Conservation (phyloP, 2,797 vertebrate genomes). For the Brachyrhaphis roseni region DNA sequence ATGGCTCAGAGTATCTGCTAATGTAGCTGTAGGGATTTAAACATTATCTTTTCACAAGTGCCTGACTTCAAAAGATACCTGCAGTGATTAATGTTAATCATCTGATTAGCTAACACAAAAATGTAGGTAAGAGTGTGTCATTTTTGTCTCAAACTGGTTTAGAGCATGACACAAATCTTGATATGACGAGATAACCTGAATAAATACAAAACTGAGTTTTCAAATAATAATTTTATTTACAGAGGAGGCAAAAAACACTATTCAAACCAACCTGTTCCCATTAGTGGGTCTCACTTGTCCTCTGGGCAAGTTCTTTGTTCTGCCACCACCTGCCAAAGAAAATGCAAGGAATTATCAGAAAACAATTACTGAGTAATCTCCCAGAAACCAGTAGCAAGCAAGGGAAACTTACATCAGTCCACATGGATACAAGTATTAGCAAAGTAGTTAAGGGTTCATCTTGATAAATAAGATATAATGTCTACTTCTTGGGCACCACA, state of each 20-base stretch:
- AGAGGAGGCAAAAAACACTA: background rate
- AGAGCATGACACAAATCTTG: background rate
- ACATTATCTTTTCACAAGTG: background rate
- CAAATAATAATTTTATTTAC: background rate
- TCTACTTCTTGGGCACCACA: no score
- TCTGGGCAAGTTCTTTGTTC: no score
- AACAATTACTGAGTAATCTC: no score
- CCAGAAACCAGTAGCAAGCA: no score
- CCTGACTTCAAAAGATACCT: background rate
- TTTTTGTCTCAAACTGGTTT: background rate
- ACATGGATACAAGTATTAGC: no score
- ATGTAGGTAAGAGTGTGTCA: background rate
- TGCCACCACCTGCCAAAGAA: no score
- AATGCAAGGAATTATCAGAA: no score
- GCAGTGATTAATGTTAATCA: background rate
- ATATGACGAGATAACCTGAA: background rate
- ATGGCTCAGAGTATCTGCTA: background rate
- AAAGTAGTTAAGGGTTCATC: no score
- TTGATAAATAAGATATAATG: no score
- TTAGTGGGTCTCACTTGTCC: no score
- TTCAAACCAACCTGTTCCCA: background rate
- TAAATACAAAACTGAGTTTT: background rate
- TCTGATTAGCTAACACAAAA: background rate
- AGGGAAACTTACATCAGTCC: no score
- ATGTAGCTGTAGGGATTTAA: constrained; percentile 12